phyloP scores from a whole-genome alignment of 2,888 invertebrate genomes.

The Yponomeuta plumbellus region DNA sequence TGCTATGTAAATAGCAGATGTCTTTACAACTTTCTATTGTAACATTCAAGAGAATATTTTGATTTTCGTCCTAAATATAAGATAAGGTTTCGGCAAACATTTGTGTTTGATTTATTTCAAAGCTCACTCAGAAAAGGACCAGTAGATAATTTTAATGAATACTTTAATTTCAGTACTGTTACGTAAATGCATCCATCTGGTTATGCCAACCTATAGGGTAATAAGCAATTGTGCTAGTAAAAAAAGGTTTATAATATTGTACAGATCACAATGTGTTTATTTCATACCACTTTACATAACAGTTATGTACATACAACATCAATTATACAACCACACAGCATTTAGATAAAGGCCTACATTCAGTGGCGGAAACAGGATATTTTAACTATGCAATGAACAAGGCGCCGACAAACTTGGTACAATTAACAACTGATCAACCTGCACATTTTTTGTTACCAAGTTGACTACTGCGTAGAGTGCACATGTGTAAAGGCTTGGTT shows the following conservation, averaged over 20 bases:
- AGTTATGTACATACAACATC: slow-evolving; percentile 14
- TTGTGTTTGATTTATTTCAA: not conserved
- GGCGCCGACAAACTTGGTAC: too few relatives aligned
- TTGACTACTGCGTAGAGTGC: too few relatives aligned
- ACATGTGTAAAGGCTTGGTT: too few relatives aligned
- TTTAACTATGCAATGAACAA: too few relatives aligned
- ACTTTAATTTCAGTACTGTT: too few relatives aligned
- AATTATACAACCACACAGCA: slow-evolving; percentile 13
- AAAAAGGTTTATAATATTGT: not conserved
- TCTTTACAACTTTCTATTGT: not conserved
- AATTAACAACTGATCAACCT: too few relatives aligned
- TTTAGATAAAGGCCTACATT: not conserved
- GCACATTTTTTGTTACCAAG: too few relatives aligned
- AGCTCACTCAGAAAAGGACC: too few relatives aligned
- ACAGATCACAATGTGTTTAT: slow-evolving; percentile 4
- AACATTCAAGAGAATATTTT: not conserved
- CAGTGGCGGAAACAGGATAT: not conserved
- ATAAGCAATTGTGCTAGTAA: not conserved
- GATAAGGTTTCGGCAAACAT: not conserved
- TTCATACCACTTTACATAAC: slow-evolving; percentile 12
- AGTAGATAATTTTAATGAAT: too few relatives aligned
- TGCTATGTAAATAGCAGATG: not conserved
- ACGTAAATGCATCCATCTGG: too few relatives aligned
- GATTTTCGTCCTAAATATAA: not conserved
- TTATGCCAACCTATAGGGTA: too few relatives aligned